These are phyloP conservation scores for Nasonia giraulti DNA, from an alignment of 1,140 invertebrate genomes.

Conservation along the genomic window DNA sequence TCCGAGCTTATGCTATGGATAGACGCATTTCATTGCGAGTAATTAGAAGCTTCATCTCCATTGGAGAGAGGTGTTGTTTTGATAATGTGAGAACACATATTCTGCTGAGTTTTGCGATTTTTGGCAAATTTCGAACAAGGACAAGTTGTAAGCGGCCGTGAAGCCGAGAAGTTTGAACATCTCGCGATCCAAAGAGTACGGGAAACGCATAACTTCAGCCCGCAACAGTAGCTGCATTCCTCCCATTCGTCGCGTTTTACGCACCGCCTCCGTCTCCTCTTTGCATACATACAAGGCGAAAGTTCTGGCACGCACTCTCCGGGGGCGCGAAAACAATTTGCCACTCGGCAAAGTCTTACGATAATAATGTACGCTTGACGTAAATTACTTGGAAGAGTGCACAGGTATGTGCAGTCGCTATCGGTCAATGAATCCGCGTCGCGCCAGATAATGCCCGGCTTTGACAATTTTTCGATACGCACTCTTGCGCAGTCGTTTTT, in stretches of 20 bases:
- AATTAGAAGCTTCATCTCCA: too few species aligned
- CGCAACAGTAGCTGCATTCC: slow-evolving; percentile 33
- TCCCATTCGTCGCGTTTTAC: background rate
- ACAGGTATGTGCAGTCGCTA: background rate
- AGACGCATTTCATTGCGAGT: too few species aligned
- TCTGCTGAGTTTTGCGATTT: too few species aligned
- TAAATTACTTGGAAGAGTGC: slow-evolving; percentile 40
- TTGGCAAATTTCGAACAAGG: too few species aligned
- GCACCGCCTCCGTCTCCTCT: too few species aligned
- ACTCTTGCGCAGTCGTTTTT: background rate
- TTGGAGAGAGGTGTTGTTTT: too few species aligned
- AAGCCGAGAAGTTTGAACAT: too few species aligned
- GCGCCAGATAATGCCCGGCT: slow-evolving; percentile 25
- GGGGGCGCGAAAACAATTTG: slow-evolving; percentile 33
- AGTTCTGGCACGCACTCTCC: slow-evolving; percentile 10
- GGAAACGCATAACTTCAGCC: background rate
- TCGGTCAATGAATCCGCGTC: slow-evolving; percentile 39
- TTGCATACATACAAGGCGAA: background rate
- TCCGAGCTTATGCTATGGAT: too few species aligned
- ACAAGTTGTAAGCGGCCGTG: too few species aligned
- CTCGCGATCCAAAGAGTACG: too few species aligned
- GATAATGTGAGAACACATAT: too few species aligned
- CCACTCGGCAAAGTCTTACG: background rate
- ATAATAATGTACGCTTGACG: background rate
- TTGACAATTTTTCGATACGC: slow-evolving; percentile 36